Base-by-base conservation (phyloP, 2,888 invertebrate species). In the Eilema griseolum region DNA sequence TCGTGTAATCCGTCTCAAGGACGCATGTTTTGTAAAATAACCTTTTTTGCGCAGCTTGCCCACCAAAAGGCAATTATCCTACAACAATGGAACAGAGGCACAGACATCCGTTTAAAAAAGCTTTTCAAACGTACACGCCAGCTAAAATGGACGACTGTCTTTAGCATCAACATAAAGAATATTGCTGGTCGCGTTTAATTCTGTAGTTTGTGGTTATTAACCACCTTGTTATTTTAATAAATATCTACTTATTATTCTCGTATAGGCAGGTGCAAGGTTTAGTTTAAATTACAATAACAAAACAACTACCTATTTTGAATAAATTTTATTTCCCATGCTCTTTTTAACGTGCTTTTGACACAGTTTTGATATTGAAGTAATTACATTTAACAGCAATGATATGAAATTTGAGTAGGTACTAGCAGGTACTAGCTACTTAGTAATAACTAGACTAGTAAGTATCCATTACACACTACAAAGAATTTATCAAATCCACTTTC, bases 11-110 rank as follows among this genome's bases (percentile, higher is more conserved):
- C 76, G 77, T 67, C 75, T 75, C 83, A 84, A 85, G 85, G 83
- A 75, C 84, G 80, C 73, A 66, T 65, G 76, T 86, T 81, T 82
- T 70, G 79, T 80, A 82, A 83, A 87, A 82, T 74, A 74, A 73
- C 73, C 74, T 86, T 88, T 88, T 87, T 86, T 80, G 79, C 77
- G 77, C 66, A 62, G 76, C 41, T 72, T 60, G 78, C 73, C 77
- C 78, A 76, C 79, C 71, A 72, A 71, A 72, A 79, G 77, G 82
- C 86, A 85, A 88, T 88, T 86, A 86, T 82, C 77, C 72, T 74
- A 78, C 76, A 81, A 87, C 87, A 88, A 87, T 86, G 81, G 77
- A 73, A 69, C 72, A 64, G 77, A 74, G 83, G 80, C 74, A 73
- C 74, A 67, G 78, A 76, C 73, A 61, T 72, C 75, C 78, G 77